Conservation (phyloP, 1,140 invertebrate species). For the Megalonaias nervosa region DNA sequence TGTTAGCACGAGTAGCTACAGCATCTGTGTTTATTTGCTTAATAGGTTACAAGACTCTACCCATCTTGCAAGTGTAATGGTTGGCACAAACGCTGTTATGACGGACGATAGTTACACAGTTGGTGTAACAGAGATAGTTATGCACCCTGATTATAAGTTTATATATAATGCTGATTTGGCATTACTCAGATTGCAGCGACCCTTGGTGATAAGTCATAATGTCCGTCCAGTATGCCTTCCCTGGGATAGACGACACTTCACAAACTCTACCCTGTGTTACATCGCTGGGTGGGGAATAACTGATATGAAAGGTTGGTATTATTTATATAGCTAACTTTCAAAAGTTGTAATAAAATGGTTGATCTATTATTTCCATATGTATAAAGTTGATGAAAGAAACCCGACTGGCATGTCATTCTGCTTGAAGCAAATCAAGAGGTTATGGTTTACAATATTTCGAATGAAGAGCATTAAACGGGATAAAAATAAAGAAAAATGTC, state of each 20-base stretch:
- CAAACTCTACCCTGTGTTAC: slow-evolving; percentile 44
- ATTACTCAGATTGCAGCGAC: slow-evolving; percentile 46
- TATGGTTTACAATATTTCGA: too few relatives aligned
- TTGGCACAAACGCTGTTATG: slow-evolving; percentile 40
- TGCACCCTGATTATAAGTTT: slow-evolving; percentile 51
- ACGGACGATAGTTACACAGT: slow-evolving; percentile 9
- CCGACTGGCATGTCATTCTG: too few relatives aligned
- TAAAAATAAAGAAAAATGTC: too few relatives aligned
- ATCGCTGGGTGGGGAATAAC: slow-evolving; percentile 57
- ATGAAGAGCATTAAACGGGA: too few relatives aligned
- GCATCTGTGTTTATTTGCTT: neutral
- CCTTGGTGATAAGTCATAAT: slow-evolving; percentile 30
- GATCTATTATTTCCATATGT: neutral
- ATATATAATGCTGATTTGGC: slow-evolving; percentile 59
- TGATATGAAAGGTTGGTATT: slow-evolving; percentile 31
- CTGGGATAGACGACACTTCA: slow-evolving; percentile 19
- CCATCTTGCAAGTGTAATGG: slow-evolving; percentile 40
- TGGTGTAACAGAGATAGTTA: slow-evolving; percentile 43
- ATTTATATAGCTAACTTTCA: neutral
- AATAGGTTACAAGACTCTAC: slow-evolving; percentile 41
- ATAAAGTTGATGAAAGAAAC: neutral
- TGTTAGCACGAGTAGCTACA: neutral
- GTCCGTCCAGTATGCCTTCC: slow-evolving; percentile 48
- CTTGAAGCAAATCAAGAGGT: too few relatives aligned
- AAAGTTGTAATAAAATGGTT: neutral